Percentiles rank a stretch among this genome's conserved stretches.
phyloP scores from a whole-genome alignment of 2,888 invertebrate species.

The Archaeoteleia sp. region DNA sequence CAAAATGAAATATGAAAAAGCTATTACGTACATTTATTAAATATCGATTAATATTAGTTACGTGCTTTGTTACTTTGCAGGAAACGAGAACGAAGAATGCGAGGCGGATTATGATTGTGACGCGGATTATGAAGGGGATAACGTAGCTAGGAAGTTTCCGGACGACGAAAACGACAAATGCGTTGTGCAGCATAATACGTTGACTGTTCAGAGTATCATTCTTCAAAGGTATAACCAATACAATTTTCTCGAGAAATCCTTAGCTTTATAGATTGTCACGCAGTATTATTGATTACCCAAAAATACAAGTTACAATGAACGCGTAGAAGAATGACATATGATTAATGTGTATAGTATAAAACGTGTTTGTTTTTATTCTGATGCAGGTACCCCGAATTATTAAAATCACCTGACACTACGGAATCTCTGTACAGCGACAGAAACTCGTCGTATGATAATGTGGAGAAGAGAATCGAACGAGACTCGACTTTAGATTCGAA shows the following conservation, averaged over 20 bases:
- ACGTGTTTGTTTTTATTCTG: too few relatives aligned
- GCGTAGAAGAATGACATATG: too few relatives aligned
- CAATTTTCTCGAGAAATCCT: conserved; percentile 7
- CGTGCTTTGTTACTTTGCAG: conserved; percentile 69
- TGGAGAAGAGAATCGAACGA: conserved; percentile 76
- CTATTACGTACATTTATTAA: neutral
- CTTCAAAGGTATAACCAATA: conserved; percentile 79
- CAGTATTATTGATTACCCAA: too few relatives aligned
- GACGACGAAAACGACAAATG: conserved; percentile 70
- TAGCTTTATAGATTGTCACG: too few relatives aligned
- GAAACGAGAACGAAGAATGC: conserved; percentile 77
- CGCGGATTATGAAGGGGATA: conserved; percentile 74
- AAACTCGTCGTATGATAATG: conserved; percentile 87
- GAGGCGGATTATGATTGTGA: conserved; percentile 77
- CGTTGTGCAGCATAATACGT: conserved; percentile 79
- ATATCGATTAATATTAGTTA: conserved; percentile 2
- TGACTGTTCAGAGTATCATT: conserved; percentile 87
- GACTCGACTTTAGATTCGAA: conserved; percentile 67
- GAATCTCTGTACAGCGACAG: conserved; percentile 71
- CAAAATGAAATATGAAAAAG: too few relatives aligned
- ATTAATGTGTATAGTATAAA: too few relatives aligned
- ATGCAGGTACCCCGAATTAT: conserved; percentile 83
- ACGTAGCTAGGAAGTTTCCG: conserved; percentile 73
- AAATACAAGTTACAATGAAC: too few relatives aligned
- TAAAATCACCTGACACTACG: conserved; percentile 77